Base-by-base conservation (phyloP, 2,888 invertebrate genomes). In the Drosophila eohydei region DNA sequence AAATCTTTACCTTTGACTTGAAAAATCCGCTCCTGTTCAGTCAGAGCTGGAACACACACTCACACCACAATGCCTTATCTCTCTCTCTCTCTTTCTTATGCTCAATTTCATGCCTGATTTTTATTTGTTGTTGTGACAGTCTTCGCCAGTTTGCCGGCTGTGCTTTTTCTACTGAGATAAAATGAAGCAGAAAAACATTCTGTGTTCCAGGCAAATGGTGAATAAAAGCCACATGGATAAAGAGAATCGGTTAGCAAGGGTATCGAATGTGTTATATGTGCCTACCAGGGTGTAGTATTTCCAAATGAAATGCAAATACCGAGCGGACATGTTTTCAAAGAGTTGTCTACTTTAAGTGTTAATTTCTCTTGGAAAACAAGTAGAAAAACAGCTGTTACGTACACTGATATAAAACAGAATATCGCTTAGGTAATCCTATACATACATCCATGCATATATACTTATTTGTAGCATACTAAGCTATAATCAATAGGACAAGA, bases 401-500 rank as follows among this genome's bases (percentile, higher is more conserved):
- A 50, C 48, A n/a, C 28, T 32, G 7, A 50, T 36, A 59, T 12
- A 52, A 28, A 40, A 40, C 28, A 30, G 16, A 16, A 30, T 55
- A 16, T 54, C 11, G 54, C 30, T 30, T 30, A 40, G 40, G 40
- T 55, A 55, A 55, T 55, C 30, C 54, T 43, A 56, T 43, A 41
- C 8, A 43, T 26, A 34, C 2, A 8, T 14, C 38, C 8, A 6
- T 21, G 32, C 26, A 30, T 50, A 16, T 44, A 7, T n/a, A 21
- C 28, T n/a, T 30, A 40, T 59, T 26, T 2, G 4, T 8, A 30
- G 30, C 26, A 14, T 16, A 41, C 46, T 63, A 60, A 75, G 62
- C 62, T 65, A 55, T 68, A 82, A 84, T 88, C 81, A 74, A 80
- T 88, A 83, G 64, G 60, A 66, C 58, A 62, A 78, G 67, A 63